Base-by-base conservation (phyloP, 1,140 invertebrate species). In the Ceratosolen fusciceps region DNA sequence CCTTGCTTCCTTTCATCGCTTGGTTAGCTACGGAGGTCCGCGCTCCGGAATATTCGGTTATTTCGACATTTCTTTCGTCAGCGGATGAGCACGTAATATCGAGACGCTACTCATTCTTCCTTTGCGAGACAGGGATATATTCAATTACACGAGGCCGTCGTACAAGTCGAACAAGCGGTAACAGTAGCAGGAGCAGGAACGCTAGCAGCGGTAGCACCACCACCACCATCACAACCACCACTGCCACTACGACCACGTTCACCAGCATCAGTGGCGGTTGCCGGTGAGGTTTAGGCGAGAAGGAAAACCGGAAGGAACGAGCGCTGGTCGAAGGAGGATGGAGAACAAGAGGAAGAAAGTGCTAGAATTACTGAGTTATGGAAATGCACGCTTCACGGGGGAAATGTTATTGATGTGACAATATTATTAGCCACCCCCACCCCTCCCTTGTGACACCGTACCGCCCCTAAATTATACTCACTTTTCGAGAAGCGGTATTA, bases 381-480 rank as follows among this genome's bases (percentile, higher is more conserved):
- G 31, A 73, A 79, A 79, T 68, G 29, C 29, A 21, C n/a, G 26
- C 24, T 58, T 56, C 9, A 26, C 43, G 43, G 47, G 26, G 10
- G n/a, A 43, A 62, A 31, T 62, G 49, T 78, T 65, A 79, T 79
- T 49, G 52, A 79, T 74, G 77, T 56, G 58, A 73, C 70, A 79
- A 74, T 58, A 65, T 79, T 79, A 74, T 79, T 65, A 79, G 68
- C 34, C 56, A 52, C 56, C 24, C 9, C 2, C 26, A 54, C 4
- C 3, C 8, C 7, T 47, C 43, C n/a, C n/a, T 3, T 8, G 21
- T 47, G n/a, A 1, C 34, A 43, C 39, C 21, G 14, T 43, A 43
- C 24, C n/a, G n/a, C n/a, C 49, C 43, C 0, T 47, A 70, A 70
- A 70, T 70, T 70, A 52, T 52, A 43, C 67, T 29, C 24, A 39